These are phyloP conservation scores for Watsonalla binaria DNA, from an alignment of 2,888 invertebrate genomes.

Conservation along the genomic window DNA sequence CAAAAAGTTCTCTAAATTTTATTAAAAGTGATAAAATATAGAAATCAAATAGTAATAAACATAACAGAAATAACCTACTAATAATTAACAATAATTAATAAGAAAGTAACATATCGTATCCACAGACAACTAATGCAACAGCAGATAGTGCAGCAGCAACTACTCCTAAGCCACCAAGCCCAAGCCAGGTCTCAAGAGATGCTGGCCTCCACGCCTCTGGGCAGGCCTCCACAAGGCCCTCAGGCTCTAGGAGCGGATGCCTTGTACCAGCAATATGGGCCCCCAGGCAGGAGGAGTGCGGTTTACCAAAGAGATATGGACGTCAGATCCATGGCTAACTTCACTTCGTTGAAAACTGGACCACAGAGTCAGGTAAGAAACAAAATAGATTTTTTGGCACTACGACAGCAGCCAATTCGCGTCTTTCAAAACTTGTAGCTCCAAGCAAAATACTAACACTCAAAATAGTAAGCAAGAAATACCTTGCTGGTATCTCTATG, in stretches of 20 bases:
- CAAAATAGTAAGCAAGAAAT: too few species aligned
- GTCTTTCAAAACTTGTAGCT: too few species aligned
- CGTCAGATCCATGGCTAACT: constrained; percentile 66
- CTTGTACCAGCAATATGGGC: constrained; percentile 70
- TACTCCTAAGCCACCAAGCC: constrained; percentile 70
- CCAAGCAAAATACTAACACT: too few species aligned
- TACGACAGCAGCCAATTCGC: too few species aligned
- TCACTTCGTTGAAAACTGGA: constrained; percentile 64
- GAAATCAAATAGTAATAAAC: too few species aligned
- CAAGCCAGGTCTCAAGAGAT: constrained; percentile 79
- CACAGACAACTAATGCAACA: constrained; percentile 68
- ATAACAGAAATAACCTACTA: too few species aligned
- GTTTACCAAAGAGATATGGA: constrained; percentile 68
- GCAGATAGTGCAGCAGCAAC: constrained; percentile 71
- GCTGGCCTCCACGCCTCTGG: constrained; percentile 62
- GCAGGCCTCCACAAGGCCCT: constrained; percentile 50
- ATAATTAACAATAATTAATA: too few species aligned
- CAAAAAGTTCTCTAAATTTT: too few species aligned
- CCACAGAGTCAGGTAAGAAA: constrained; percentile 56
- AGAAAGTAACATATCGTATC: constrained; percentile 12
- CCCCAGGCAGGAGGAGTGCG: constrained; percentile 64
- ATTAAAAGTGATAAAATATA: too few species aligned
- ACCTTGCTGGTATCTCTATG: too few species aligned
- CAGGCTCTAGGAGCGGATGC: constrained; percentile 70
- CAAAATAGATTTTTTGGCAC: neutral